Evolutionary conservation across 2,113 vertebrate genomes (phyloP), one percentile per base, ranked within the genome.

Genomic region (Nansenia antarctica): DNA sequence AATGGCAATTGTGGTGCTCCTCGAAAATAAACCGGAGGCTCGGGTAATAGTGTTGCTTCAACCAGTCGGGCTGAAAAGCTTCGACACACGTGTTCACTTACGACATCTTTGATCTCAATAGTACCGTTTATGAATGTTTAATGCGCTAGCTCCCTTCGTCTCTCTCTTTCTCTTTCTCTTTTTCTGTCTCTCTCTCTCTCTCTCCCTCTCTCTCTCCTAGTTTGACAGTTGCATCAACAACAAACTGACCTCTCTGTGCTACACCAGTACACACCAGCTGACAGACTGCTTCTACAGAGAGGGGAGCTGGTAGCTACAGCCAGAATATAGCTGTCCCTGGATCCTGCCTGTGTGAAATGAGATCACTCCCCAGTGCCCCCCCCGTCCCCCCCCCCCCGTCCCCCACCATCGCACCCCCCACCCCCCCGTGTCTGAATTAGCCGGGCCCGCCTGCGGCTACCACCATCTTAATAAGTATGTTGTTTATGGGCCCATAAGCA

Each of bases 401-500:
- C 6, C 5, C 6, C 45, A 15, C 45, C 45, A 49, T 12, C 9
- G 11, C 37, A 8, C 61, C 11, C 11, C 15, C 9, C 14, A 15
- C 11, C 61, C 31, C 65, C 26, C 34, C 27, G 73, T 78, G 73
- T 78, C 76, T 2, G 73, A 87, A 84, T 88, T 85, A 86, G 68
- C 73, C 70, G 9, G 60, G 62, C 77, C n/a, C 62, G 85, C 84
- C 74, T 2, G 70, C 55, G 69, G 85, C 78, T 69, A 73, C 84
- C 77, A 86, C 84, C 78, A 87, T 86, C 82, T 85, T 86, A 85
- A 87, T 88, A 88, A 86, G 85, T 90, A 79, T 49, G 71, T 85
- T 88, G 88, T 88, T 90, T 90, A 88, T 86, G 82, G 82, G 81
- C 76, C 83, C 77, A 86, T 82, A 83, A 81, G 87, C 85, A 86